phyloP scores from a whole-genome alignment of 2,888 invertebrate species.

The Cheilosia soror region DNA sequence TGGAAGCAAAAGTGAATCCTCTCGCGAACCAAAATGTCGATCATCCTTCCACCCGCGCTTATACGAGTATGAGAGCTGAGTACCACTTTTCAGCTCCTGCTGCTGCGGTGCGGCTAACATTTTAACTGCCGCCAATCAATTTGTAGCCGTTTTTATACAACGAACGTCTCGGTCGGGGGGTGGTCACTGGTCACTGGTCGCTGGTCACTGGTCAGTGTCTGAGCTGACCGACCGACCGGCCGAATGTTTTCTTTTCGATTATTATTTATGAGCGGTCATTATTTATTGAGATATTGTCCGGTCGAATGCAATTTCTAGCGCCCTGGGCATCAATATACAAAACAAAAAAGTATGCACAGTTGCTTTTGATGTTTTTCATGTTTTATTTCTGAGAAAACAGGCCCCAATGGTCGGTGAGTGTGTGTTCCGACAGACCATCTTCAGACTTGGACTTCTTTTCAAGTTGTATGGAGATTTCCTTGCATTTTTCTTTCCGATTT shows the following conservation, averaged over 20 bases:
- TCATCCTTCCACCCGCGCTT: conserved; percentile 65
- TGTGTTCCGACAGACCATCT: conserved; percentile 51
- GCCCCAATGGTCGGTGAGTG: conserved; percentile 41
- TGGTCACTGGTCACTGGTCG: not conserved
- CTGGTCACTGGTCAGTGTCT: conserved; percentile 9
- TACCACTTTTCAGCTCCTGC: conserved; percentile 54
- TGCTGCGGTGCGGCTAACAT: conserved; percentile 63
- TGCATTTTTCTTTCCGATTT: conserved; percentile 21
- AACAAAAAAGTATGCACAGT: conserved; percentile 65
- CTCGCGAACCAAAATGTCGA: conserved; percentile 43
- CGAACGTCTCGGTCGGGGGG: conserved; percentile 14
- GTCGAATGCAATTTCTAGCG: conserved; percentile 81
- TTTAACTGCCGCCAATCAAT: conserved; percentile 73
- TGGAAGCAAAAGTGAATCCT: conserved; percentile 59
- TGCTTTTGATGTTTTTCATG: conserved; percentile 33
- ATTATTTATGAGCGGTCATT: conserved; percentile 82
- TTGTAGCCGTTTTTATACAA: conserved; percentile 67
- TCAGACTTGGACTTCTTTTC: conserved; percentile 46
- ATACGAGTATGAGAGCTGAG: not conserved
- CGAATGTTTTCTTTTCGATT: conserved; percentile 80
- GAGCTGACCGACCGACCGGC: conserved; percentile 31
- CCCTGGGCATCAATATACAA: conserved; percentile 79
- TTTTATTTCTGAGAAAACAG: conserved; percentile 51
- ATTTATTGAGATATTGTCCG: conserved; percentile 82
- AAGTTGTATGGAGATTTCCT: conserved; percentile 63